Evolutionary conservation across 2,113 vertebrate genomes (phyloP), one percentile per base, ranked within the genome.

Genomic region (Melanerpes aurifrons): DNA sequence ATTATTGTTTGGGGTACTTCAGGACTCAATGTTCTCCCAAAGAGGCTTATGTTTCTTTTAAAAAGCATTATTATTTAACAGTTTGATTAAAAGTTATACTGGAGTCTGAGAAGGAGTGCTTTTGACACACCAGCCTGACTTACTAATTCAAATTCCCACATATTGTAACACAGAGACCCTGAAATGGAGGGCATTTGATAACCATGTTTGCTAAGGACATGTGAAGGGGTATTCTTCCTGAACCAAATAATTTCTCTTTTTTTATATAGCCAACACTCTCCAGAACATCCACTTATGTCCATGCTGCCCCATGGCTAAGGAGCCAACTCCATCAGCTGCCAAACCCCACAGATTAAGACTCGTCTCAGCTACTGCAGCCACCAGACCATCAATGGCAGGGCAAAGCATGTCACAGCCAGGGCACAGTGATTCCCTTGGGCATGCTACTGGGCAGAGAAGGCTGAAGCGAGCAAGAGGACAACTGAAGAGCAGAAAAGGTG

Each of bases 11-110:
- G 59, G 59, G 70, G 63, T 74, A 89, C n/a, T 76, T 85, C 26
- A 73, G 85, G 59, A 95, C 85, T 82, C 67, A 67, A 1, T 40
- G 26, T 80, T 95, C 82, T 69, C 40, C 87, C 72, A 29, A 94
- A 92, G 40, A 73, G 63, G 14, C 22, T 81, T 87, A 90, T 92
- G 47, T 86, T 89, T 91, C 82, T 90, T 89, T 95, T 95, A 86
- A 80, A 87, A 91, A 91, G 69, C 69, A 68, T 82, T 77, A 40
- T 74, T 89, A 91, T 66, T 87, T 63, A 89, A 87, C 57, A 62
- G 24, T n/a, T 80, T 82, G 72, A 82, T 86, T 89, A 83, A 92
- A 94, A 91, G 82, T 94, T 86, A 53, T 22, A 50, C 16, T 31
- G 15, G 53, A 76, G 72, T 53, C 29, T 70, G 24, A 87, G 71